Conservation (phyloP, 2,113 vertebrate genomes). For the Athene cunicularia region DNA sequence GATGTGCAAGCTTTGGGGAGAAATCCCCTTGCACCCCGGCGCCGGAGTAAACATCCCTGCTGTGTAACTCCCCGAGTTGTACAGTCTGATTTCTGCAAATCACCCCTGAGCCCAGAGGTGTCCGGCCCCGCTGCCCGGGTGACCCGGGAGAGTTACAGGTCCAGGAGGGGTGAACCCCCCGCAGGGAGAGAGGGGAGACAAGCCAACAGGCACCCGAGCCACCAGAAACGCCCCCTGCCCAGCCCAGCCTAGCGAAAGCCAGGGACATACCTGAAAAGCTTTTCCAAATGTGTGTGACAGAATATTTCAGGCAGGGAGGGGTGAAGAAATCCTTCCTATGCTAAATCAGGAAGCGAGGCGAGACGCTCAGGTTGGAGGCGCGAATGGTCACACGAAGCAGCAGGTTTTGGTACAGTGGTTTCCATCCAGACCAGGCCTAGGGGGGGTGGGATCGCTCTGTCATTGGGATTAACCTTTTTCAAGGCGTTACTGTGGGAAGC, state of each 20-base stretch:
- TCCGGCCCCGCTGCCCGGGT: too few relatives aligned
- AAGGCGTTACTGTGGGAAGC: fast-evolving
- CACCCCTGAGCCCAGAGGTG: too few relatives aligned
- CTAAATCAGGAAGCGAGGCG: not conserved
- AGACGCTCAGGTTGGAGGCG: not conserved
- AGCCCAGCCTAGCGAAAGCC: not conserved
- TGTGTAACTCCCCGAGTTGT: too few relatives aligned
- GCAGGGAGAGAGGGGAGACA: too few relatives aligned
- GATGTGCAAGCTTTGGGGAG: too few relatives aligned
- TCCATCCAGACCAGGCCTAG: not conserved
- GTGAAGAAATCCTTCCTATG: slow-evolving; percentile 5
- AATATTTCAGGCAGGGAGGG: not conserved
- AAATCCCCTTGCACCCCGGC: too few relatives aligned
- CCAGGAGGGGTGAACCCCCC: too few relatives aligned
- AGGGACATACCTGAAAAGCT: not conserved
- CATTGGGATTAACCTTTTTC: not conserved
- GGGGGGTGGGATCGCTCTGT: not conserved
- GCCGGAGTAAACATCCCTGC: too few relatives aligned
- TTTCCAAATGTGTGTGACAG: not conserved
- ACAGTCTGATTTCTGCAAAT: too few relatives aligned
- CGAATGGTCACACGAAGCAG: not conserved
- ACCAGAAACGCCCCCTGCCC: too few relatives aligned
- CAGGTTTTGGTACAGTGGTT: not conserved
- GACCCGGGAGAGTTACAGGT: too few relatives aligned
- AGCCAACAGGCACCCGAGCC: too few relatives aligned